Conservation (phyloP, 2,113 vertebrate genomes). For the Aleadryas rufinucha region DNA sequence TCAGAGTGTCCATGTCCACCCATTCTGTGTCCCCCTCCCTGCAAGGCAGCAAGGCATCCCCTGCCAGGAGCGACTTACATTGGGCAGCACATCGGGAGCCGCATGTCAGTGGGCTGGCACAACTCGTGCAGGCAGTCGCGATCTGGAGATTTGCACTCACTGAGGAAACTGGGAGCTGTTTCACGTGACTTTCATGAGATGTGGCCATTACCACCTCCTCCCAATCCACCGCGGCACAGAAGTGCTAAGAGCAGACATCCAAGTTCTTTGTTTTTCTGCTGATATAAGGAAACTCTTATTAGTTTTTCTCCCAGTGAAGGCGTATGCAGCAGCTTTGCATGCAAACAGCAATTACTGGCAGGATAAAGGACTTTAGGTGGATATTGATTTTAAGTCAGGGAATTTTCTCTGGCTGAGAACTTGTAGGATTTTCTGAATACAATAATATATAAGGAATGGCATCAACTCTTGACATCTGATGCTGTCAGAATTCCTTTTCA, state of each 20-base stretch:
- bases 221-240: neutral
- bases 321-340: slow-evolving; percentile 42
- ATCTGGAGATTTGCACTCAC: neutral
- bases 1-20: neutral
- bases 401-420: slow-evolving; percentile 23
- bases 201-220: neutral
- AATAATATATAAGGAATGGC: neutral
- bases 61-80: neutral
- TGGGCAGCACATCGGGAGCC: neutral
- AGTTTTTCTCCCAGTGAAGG: slow-evolving; percentile 34
- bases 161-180: neutral
- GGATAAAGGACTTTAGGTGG: slow-evolving; percentile 32
- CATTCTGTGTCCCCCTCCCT: neutral
- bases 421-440: slow-evolving; percentile 24
- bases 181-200: neutral
- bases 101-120: neutral
- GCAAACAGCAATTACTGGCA: slow-evolving; percentile 41
- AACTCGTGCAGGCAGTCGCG: neutral
- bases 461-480: neutral
- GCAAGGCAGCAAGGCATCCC: too few relatives aligned
- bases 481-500: slow-evolving; percentile 12
- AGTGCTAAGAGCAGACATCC: neutral
- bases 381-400: slow-evolving; percentile 65
- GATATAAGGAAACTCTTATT: slow-evolving; percentile 26
- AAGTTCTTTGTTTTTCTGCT: slow-evolving; percentile 39